Evolutionary conservation across 2,888 invertebrate species (phyloP), one percentile per base, ranked within the genome.

Genomic region (Synanthedon myopaeformis): DNA sequence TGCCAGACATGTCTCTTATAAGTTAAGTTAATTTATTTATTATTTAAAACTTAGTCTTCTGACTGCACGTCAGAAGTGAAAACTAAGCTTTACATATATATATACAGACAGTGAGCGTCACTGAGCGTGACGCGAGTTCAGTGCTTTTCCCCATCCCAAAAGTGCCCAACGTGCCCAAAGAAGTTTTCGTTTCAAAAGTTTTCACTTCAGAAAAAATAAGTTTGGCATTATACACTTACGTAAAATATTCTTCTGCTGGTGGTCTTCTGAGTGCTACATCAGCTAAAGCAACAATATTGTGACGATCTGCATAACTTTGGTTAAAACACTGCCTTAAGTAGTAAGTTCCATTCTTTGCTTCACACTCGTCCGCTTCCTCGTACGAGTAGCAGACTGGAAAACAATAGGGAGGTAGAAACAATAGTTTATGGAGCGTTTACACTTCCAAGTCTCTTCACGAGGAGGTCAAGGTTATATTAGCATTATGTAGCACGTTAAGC

Each of bases 211-310:
- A 54, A 51, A 52, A 23, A 23, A 28, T 28, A 5, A 28, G 5
- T 28, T 4, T 4, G 28, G 28, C 35, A 35, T 14, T 50, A 42
- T 53, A 71, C 8, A 17, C 89, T 86, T 71, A 92, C 92, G 90
- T 91, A 69, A 93, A 92, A 70, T 92, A 93, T 75, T 93, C 92
- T 72, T 93, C 92, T 48, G 92, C 92, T 2, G 93, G 92, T 49
- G 92, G 92, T 56, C 89, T 88, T 54, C 90, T 87, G 10, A 91
- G 69, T 4, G 89, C 90, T 52, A 80, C 82, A 41, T 90, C 81
- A 4, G 91, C 90, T 60, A 90, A 61, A 41, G 82, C 82, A 1
- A 84, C 79, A 53, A 91, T 89, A 59, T 92, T 90, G 63, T 90
- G 76, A 17, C 82, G 76, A 17, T 78, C 67, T 17, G 90, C 79